Evolutionary conservation across 2,797 vertebrate species (phyloP).

Genomic region (Crenuchus spilurus): DNA sequence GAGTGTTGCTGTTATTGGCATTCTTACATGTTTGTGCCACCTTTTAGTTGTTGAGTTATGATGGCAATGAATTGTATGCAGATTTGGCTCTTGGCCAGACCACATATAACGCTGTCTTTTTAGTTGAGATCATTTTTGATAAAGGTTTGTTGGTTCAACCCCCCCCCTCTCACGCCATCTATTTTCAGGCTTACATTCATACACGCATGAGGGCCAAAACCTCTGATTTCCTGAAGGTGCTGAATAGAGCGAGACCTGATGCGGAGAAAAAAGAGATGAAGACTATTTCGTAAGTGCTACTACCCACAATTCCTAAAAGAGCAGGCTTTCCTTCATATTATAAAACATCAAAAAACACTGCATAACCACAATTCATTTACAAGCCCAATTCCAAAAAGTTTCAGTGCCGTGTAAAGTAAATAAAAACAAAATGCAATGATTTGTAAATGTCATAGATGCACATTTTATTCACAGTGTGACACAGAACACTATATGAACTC

Average conservation of each 20-base stretch:
- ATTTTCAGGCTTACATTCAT: slow-evolving; percentile 93
- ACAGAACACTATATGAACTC: too few relatives aligned
- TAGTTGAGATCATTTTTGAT: slow-evolving; percentile 1
- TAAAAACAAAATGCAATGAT: too few relatives aligned
- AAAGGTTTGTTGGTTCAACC: not conserved
- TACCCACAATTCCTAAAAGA: not conserved
- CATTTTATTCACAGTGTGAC: too few relatives aligned
- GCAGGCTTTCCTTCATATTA: not conserved
- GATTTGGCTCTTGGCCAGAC: not conserved
- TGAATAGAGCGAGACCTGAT: slow-evolving; percentile 95
- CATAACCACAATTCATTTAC: too few relatives aligned
- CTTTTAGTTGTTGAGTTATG: not conserved
- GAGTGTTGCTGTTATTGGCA: not conserved
- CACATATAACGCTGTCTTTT: not conserved
- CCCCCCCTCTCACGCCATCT: not conserved
- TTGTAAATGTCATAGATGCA: too few relatives aligned
- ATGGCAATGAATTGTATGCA: not conserved
- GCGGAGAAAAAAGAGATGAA: slow-evolving; percentile 99
- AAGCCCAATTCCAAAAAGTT: too few relatives aligned
- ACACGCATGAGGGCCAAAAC: slow-evolving; percentile 98
- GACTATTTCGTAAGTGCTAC: slow-evolving; percentile 91
- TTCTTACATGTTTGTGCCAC: not conserved
- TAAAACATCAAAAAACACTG: not conserved
- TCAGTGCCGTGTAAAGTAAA: too few relatives aligned
- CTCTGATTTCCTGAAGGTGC: slow-evolving; percentile 97